Conservation (phyloP, 2,113 vertebrate species). For the Pachypanchax playfairii region DNA sequence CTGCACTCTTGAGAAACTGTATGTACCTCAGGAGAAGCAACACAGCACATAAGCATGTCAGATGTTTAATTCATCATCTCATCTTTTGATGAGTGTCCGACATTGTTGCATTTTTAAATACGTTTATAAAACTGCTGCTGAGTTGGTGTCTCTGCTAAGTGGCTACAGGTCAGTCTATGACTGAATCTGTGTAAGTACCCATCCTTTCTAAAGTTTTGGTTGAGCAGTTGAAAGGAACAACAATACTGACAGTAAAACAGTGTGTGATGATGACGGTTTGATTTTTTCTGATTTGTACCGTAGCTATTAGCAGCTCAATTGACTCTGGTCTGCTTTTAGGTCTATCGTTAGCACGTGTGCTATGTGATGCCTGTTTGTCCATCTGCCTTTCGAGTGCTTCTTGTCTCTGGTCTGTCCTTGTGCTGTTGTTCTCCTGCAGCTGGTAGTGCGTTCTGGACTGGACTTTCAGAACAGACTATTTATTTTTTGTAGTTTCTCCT, state of each 20-base stretch:
- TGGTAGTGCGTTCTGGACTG: background rate
- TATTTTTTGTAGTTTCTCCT: slow-evolving; percentile 10
- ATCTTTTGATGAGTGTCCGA: no score
- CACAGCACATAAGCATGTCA: no score
- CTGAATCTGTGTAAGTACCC: background rate
- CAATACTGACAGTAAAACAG: background rate
- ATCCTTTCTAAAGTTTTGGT: background rate
- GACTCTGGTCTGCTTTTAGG: background rate
- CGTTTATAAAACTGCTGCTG: no score
- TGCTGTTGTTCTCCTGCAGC: slow-evolving; percentile 5
- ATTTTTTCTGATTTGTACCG: background rate
- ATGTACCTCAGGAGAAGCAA: no score
- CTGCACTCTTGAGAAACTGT: no score
- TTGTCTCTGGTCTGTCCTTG: slow-evolving; percentile 5
- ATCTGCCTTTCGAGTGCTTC: background rate
- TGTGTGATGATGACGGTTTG: background rate
- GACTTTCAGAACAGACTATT: slow-evolving; percentile 3
- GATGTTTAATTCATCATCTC: no score
- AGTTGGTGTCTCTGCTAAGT: background rate
- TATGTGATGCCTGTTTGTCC: background rate
- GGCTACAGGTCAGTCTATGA: background rate
- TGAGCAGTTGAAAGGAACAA: no score
- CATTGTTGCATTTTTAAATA: no score
- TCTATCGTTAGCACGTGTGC: background rate
- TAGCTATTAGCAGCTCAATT: no score